phyloP scores from a whole-genome alignment of 64 coral and sea anemone genomes.

The Montipora efflorescens region DNA sequence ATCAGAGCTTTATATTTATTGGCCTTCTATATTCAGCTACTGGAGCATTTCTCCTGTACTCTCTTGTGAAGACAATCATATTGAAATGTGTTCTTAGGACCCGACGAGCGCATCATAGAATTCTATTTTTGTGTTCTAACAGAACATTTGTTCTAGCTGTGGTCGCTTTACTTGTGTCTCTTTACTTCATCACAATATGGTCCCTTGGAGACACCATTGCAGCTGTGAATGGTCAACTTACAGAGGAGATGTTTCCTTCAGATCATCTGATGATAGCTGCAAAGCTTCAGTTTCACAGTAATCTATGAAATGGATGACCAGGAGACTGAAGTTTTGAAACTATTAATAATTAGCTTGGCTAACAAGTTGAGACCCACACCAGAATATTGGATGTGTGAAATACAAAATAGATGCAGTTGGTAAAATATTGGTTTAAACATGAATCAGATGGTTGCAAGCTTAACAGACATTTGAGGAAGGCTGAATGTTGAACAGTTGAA shows the following conservation, averaged over 20 bases:
- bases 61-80: slow-evolving; percentile 53
- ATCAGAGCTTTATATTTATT: slow-evolving; percentile 68
- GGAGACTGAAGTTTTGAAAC: no score
- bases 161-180: slow-evolving; percentile 14
- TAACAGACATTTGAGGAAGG: no score
- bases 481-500: no score
- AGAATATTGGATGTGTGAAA: no score
- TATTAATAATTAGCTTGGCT: no score
- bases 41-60: slow-evolving; percentile 65
- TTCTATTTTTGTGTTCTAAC: slow-evolving; percentile 74
- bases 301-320: background rate
- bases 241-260: slow-evolving; percentile 96
- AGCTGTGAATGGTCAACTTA: slow-evolving; percentile 71
- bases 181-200: slow-evolving; percentile 63
- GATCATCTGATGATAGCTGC: slow-evolving; percentile 86
- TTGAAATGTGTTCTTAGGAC: slow-evolving; percentile 33
- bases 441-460: no score
- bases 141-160: slow-evolving; percentile 45
- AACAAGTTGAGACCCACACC: no score
- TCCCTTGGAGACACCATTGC: slow-evolving; percentile 76
- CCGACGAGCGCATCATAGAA: slow-evolving; percentile 18
- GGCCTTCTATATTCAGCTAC: slow-evolving; percentile 35
- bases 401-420: no score
- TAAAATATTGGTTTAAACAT: no score
- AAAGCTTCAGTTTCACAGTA: slow-evolving; percentile 66